Evolutionary conservation across 2,888 invertebrate genomes (phyloP).

Genomic region (Nomada ferruginata): DNA sequence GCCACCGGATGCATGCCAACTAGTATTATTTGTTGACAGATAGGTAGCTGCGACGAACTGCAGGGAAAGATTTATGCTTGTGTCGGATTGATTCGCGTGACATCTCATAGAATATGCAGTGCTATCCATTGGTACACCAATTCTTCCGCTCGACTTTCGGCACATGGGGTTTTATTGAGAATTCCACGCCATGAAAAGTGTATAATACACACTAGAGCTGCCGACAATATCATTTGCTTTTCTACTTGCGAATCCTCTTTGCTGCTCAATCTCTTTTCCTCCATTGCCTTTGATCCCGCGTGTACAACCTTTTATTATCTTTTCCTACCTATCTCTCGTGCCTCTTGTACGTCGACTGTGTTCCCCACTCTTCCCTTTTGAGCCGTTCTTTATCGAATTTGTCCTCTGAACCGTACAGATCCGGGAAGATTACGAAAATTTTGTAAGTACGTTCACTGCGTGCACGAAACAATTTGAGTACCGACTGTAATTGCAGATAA

Average conservation of each 20-base stretch:
- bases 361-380: background rate
- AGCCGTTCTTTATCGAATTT: background rate
- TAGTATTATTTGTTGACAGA: conserved; percentile 33
- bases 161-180: background rate
- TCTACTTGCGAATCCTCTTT: conserved; percentile 5
- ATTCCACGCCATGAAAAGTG: conserved; percentile 31
- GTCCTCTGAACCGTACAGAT: conserved; percentile 23
- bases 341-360: background rate
- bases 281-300: conserved; percentile 7
- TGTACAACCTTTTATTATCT: too few species aligned
- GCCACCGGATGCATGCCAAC: conserved; percentile 38
- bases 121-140: background rate
- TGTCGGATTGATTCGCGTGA: conserved; percentile 51
- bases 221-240: conserved; percentile 30
- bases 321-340: too few species aligned
- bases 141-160: conserved; percentile 3
- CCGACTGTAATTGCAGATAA: background rate
- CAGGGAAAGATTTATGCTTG: conserved; percentile 59
- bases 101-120: conserved; percentile 41
- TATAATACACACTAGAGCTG: conserved; percentile 39
- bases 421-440: conserved; percentile 65
- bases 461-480: conserved; percentile 4
- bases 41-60: conserved; percentile 39
- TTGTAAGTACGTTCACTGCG: conserved; percentile 69
- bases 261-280: background rate